Percentiles rank a stretch among this genome's conserved stretches.
These are phyloP conservation scores for Rhinolophus sinicus DNA, from an alignment of 2,113 vertebrate genomes.

Conservation along the genomic window DNA sequence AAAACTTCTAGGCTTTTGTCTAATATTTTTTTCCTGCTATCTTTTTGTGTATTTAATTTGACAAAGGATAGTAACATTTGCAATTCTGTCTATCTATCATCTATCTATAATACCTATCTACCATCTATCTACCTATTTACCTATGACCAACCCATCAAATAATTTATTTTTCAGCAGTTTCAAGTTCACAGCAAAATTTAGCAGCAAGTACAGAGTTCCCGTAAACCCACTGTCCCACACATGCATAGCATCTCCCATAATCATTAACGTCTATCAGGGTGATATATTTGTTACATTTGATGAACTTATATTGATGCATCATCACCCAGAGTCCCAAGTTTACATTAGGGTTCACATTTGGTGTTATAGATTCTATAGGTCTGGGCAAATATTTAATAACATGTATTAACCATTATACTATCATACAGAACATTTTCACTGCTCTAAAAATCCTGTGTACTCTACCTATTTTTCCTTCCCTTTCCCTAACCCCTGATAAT, in stretches of 20 bases:
- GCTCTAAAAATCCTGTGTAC: background rate
- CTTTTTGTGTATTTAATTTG: background rate
- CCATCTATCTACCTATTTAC: background rate
- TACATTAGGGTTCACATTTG: background rate
- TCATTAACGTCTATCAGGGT: background rate
- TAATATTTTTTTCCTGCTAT: background rate
- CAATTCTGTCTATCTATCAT: background rate
- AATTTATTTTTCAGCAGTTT: background rate
- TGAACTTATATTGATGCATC: background rate
- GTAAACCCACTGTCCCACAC: too few relatives aligned
- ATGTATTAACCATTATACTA: background rate
- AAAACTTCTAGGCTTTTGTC: background rate
- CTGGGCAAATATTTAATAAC: background rate
- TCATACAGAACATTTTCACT: background rate
- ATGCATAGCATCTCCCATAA: background rate
- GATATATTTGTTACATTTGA: background rate
- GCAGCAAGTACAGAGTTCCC: background rate
- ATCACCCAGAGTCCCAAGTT: background rate
- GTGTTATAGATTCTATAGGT: background rate
- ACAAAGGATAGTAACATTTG: background rate
- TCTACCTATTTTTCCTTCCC: background rate
- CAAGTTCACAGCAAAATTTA: background rate
- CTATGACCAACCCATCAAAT: too few relatives aligned
- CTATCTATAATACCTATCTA: background rate
- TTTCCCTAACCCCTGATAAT: background rate